Base-by-base conservation (phyloP, 1,140 invertebrate genomes). In the Drosophila varians region DNA sequence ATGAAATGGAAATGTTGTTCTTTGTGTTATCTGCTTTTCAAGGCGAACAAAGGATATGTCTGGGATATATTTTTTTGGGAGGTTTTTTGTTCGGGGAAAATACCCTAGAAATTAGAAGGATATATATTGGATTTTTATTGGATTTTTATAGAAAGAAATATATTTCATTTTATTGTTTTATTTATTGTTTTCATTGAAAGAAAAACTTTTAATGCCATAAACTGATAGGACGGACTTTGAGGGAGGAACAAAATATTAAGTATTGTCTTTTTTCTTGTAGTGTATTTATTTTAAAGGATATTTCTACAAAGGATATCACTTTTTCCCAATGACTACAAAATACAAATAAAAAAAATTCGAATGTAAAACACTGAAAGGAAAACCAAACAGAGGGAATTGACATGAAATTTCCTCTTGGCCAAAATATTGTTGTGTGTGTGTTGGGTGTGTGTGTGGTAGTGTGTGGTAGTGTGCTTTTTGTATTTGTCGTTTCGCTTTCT, bases 401-500 rank as follows among this genome's bases (percentile, higher is more conserved):
- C 64, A 49, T 51, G 61, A 66, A 52, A 34, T 65, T 65, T 65
- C 34, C 36, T 19, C 47, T 31, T 49, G 46, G 40, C 16, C 9
- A 55, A 23, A 21, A 26, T 38, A 36, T 12, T n/a, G 21, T 36
- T 9, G 51, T 34, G 48, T 68, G 48, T 46, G 48, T 31, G 28
- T 28, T 14, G 9, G 9, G 9, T 4, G 28, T 31, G 9, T 19
- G 1, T 45, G 4, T 12, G 11, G 42, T 23, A 23, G 9, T 36
- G 19, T 58, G 40, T 38, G 28, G 12, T 16, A 16, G 38, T 51
- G 43, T 28, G 66, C 23, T 34, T 52, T 38, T 38, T 38, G 36
- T 38, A 38, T 38, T 51, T 74, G 73, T 73, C 54, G 47, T 65
- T 78, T 38, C 69, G 65, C 46, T 60, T 65, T 78, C 68, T 72